Evolutionary conservation across 2,888 invertebrate genomes (phyloP).

Genomic region (Eudasyphora cyanicolor): DNA sequence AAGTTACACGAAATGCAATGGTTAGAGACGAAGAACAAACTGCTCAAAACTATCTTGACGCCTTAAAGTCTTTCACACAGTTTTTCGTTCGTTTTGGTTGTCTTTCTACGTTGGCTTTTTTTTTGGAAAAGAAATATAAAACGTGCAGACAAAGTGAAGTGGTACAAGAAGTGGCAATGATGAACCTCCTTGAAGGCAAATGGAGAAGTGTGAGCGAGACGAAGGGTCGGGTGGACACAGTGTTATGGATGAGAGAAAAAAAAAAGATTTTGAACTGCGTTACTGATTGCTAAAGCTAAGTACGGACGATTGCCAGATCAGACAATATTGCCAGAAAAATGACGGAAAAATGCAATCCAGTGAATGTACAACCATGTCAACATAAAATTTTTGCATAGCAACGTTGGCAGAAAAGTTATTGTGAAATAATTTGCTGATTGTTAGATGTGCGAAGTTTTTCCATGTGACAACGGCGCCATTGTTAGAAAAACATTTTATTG

Average conservation of each 20-base stretch:
- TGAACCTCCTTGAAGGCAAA: constrained; percentile 4
- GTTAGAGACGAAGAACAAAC: constrained; percentile 23
- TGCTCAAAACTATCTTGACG: constrained; percentile 34
- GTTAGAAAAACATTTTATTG: no score
- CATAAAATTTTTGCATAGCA: no score
- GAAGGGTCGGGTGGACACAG: neutral
- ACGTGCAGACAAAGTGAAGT: constrained; percentile 14
- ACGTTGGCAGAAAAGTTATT: no score
- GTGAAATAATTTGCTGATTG: no score
- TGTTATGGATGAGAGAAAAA: constrained; percentile 7
- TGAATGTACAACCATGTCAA: no score
- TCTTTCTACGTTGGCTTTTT: neutral
- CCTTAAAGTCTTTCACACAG: constrained; percentile 42
- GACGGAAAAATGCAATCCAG: no score
- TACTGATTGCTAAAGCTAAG: no score
- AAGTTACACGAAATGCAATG: neutral
- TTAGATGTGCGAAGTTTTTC: no score
- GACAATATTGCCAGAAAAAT: no score
- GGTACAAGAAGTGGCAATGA: neutral
- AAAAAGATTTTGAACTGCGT: no score
- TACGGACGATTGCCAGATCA: no score
- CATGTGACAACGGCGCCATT: no score
- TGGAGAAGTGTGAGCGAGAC: neutral
- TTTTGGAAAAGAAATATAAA: constrained; percentile 38
- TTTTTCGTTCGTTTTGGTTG: constrained; percentile 15